Percentiles rank a stretch among this genome's conserved stretches.
Conservation (phyloP, 2,797 vertebrate genomes). For the Rhynchotus rufescens region DNA sequence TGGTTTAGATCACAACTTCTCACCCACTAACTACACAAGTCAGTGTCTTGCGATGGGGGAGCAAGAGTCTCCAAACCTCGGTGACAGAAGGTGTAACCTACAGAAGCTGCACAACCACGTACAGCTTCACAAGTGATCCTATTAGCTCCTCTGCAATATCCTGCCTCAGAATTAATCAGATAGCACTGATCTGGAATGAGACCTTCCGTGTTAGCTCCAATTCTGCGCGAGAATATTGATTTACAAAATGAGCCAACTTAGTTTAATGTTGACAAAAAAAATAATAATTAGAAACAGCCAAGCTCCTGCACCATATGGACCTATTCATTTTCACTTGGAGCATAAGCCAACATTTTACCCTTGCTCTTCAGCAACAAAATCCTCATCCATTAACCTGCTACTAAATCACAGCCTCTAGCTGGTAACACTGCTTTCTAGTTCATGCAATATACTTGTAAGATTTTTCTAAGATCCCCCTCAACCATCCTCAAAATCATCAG, state of each 20-base stretch:
- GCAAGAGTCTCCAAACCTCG: conserved; percentile 8
- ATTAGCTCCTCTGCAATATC: conserved; percentile 54
- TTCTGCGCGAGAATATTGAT: conserved; percentile 42
- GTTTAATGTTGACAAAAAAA: conserved; percentile 58
- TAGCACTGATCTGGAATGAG: conserved; percentile 40
- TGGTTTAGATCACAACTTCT: neutral
- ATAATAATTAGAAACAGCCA: conserved; percentile 39
- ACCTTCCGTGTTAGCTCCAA: conserved; percentile 51
- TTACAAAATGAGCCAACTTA: conserved; percentile 58
- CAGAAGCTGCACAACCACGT: conserved; percentile 28
- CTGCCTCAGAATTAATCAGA: conserved; percentile 41
- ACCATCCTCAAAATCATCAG: neutral
- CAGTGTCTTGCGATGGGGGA: neutral
- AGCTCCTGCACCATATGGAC: conserved; percentile 58
- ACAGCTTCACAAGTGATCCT: conserved; percentile 20
- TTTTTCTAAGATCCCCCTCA: neutral
- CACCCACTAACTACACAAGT: neutral
- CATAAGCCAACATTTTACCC: conserved; percentile 54
- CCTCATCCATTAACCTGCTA: conserved; percentile 6
- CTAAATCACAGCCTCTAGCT: neutral
- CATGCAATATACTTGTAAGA: neutral
- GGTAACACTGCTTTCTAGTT: neutral
- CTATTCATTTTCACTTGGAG: conserved; percentile 47
- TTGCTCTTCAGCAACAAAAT: neutral
- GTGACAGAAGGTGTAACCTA: conserved; percentile 39